Conservation (phyloP, 2,113 vertebrate genomes). For the Vicugna pacos region DNA sequence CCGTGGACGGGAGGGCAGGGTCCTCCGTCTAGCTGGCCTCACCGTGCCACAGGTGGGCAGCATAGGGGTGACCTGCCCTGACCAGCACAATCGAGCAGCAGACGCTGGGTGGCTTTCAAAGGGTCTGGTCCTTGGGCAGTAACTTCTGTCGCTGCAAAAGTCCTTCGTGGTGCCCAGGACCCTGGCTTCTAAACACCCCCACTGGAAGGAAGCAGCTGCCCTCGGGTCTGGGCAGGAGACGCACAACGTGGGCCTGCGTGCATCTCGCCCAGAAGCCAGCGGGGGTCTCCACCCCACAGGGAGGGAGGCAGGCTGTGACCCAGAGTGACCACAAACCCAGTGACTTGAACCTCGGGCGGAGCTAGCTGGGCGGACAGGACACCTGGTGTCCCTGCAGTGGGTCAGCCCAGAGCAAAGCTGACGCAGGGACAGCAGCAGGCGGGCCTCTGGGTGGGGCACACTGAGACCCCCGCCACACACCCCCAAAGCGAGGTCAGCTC, state of each 20-base stretch:
- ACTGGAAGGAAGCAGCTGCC: too few relatives aligned
- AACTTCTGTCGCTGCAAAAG: background rate
- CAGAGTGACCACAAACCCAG: background rate
- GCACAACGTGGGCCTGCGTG: too few relatives aligned
- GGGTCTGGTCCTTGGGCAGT: too few relatives aligned
- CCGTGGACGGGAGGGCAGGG: background rate
- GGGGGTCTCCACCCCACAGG: too few relatives aligned
- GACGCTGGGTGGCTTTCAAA: background rate
- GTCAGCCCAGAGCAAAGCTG: background rate
- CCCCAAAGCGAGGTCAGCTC: background rate
- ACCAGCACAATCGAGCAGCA: rapidly evolving
- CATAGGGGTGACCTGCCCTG: too few relatives aligned
- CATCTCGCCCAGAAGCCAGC: too few relatives aligned
- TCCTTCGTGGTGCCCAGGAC: too few relatives aligned
- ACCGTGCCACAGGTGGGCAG: rapidly evolving
- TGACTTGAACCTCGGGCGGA: rapidly evolving
- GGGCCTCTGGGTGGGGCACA: too few relatives aligned
- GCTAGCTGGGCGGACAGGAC: background rate
- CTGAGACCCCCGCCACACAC: background rate
- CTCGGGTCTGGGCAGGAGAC: background rate
- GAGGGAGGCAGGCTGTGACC: background rate
- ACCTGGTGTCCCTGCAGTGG: rapidly evolving
- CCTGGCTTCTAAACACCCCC: background rate
- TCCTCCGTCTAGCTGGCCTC: background rate
- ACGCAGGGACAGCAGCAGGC: background rate